Conservation (phyloP, 2,797 vertebrate species). For the Enteromius afrohamiltoni region DNA sequence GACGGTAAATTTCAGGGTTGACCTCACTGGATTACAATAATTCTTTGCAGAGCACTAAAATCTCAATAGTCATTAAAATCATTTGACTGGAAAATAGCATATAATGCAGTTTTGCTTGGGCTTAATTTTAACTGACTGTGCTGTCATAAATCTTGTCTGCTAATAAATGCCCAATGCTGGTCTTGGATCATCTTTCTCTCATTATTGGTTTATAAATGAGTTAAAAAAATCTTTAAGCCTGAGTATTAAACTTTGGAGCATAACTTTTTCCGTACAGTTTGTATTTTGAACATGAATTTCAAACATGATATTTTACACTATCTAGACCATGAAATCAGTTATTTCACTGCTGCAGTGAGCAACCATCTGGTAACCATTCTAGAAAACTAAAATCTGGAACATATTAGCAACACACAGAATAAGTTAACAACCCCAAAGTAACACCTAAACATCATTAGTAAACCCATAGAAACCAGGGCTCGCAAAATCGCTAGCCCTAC, state of each 20-base stretch:
- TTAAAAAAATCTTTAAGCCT: not conserved
- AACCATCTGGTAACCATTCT: not conserved
- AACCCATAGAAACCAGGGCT: too few species aligned
- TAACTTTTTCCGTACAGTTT: not conserved
- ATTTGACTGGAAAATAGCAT: slow-evolving; percentile 30
- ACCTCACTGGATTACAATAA: slow-evolving; percentile 34
- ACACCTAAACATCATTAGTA: not conserved
- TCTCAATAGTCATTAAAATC: slow-evolving; percentile 34
- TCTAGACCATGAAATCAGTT: not conserved
- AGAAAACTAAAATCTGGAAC: not conserved
- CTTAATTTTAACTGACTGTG: slow-evolving; percentile 9
- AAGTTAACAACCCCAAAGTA: not conserved
- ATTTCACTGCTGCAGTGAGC: not conserved
- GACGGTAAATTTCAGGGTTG: slow-evolving; percentile 39
- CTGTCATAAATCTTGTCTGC: not conserved
- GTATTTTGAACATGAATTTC: not conserved
- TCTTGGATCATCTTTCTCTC: not conserved
- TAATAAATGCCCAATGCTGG: slow-evolving; percentile 12
- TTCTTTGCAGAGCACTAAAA: slow-evolving; percentile 7
- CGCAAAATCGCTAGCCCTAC: too few species aligned
- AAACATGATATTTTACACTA: not conserved
- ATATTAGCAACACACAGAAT: not conserved
- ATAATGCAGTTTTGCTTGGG: not conserved
- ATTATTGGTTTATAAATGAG: not conserved
- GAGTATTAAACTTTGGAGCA: slow-evolving; percentile 4